phyloP scores from a whole-genome alignment of 2,113 vertebrate genomes.

The Herpetotheres cachinnans region DNA sequence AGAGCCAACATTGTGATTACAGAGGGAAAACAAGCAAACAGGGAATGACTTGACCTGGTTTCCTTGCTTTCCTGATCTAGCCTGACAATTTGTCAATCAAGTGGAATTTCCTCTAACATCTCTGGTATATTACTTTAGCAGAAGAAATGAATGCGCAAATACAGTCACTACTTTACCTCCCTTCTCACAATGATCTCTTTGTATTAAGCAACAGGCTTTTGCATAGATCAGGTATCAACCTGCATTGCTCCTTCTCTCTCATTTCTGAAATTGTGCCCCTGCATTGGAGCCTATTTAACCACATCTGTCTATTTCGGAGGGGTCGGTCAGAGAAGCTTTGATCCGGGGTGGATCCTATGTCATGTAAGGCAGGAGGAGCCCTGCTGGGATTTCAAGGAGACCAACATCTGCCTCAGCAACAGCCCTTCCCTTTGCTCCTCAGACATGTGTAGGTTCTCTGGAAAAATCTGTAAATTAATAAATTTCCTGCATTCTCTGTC shows the following conservation, averaged over 20 bases:
- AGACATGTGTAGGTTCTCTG: background rate
- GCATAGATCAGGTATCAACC: background rate
- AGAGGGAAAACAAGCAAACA: constrained; percentile 29
- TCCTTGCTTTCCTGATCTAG: background rate
- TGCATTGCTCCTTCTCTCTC: background rate
- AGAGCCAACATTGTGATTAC: background rate
- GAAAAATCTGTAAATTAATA: background rate
- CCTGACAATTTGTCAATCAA: constrained; percentile 33
- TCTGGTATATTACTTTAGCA: constrained; percentile 7
- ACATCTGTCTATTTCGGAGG: background rate
- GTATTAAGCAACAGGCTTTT: constrained; percentile 39
- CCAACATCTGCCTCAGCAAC: background rate
- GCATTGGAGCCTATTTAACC: background rate
- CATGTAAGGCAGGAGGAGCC: background rate
- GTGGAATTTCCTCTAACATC: background rate
- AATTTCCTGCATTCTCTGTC: background rate
- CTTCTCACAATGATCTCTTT: constrained; percentile 53
- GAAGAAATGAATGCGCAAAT: constrained; percentile 24
- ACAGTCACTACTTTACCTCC: background rate
- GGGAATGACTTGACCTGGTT: background rate
- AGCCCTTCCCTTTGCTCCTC: background rate
- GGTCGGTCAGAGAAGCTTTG: background rate
- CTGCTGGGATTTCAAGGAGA: background rate
- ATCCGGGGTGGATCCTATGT: background rate
- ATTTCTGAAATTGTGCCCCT: background rate